Base-by-base conservation (phyloP, 2,797 vertebrate species). In the Poeciliopsis infans region DNA sequence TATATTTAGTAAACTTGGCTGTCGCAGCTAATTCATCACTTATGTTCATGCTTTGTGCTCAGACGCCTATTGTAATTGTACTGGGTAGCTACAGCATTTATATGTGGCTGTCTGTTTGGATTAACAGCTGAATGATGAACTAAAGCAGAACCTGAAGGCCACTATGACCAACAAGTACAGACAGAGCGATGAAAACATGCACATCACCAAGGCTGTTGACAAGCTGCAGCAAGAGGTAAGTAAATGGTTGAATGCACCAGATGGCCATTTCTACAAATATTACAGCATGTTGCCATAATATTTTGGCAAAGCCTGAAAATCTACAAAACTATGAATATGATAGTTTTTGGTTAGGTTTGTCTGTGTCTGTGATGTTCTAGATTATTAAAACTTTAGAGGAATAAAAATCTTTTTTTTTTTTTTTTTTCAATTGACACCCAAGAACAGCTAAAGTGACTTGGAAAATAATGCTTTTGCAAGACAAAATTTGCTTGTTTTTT, bases 141-240 rank as follows among this genome's bases (percentile, higher is more conserved):
- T 99, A 88, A 99, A 98, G 91, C 95, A 95, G 81, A 97, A 96
- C 87, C 92, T 99, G 90, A 97, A 93, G 88, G 94, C 95, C 73
- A 99, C 97, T 47, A 97, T 99, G 97, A 97, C 95, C 76, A 87
- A 95, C 90, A 97, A 95, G 85, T 99, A 98, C 83, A 0, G 81
- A 18, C 91, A 94, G 85, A 64, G 39, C 4, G 25, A 74, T 16
- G 86, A 74, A 4, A 74, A 91, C 0, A 95, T 96, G 25, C 95
- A 96, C 0, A 94, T 99, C 90, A 99, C 97, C 72, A 90, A 55
- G 0, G 98, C 98, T 0, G 97, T 99, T 75, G 96, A 99, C 94
- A 97, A 97, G 89, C 95, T 99, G 80, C 98, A 99, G 90, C 97
- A 99, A 89, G 97, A 99, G 96, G 98, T 98, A 45, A 66, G 95